Percentiles rank a stretch among this genome's conserved stretches.
phyloP scores from a whole-genome alignment of 2,113 vertebrate genomes.

The Seriola rivoliana region DNA sequence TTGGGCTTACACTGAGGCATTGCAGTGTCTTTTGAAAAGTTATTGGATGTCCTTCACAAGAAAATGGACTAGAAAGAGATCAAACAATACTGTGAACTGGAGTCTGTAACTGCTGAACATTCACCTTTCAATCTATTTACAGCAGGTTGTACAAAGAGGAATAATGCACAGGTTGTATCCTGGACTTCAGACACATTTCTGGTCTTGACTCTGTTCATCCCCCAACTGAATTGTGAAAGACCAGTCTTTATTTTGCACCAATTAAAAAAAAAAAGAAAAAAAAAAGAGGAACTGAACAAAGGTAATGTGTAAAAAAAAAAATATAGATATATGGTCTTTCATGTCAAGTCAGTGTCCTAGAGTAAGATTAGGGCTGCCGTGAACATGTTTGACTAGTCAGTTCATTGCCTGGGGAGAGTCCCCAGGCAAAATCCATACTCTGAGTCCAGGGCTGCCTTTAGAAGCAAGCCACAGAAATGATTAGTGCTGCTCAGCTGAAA shows the following conservation, averaged over 20 bases:
- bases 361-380: slow-evolving; percentile 88
- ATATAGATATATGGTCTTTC: slow-evolving; percentile 80
- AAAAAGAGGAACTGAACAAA: slow-evolving; percentile 40
- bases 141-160: slow-evolving; percentile 40
- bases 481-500: slow-evolving; percentile 80
- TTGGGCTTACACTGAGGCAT: not conserved
- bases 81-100: slow-evolving; percentile 26
- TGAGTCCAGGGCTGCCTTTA: slow-evolving; percentile 82
- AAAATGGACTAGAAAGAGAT: slow-evolving; percentile 7
- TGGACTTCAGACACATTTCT: slow-evolving; percentile 26
- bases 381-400: slow-evolving; percentile 87
- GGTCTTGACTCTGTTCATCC: slow-evolving; percentile 41
- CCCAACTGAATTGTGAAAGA: slow-evolving; percentile 35
- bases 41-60: slow-evolving; percentile 44
- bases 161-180: slow-evolving; percentile 15
- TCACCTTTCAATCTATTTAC: slow-evolving; percentile 32
- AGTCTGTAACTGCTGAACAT: slow-evolving; percentile 15
- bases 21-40: slow-evolving; percentile 16
- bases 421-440: slow-evolving; percentile 88
- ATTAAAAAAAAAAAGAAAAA: slow-evolving; percentile 49
- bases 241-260: slow-evolving; percentile 47
- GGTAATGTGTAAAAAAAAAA: slow-evolving; percentile 66
- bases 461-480: slow-evolving; percentile 84
- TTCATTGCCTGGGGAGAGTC: slow-evolving; percentile 89
- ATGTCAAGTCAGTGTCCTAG: slow-evolving; percentile 86